These are phyloP conservation scores for Schizopygopsis malacanthus DNA, from an alignment of 2,797 vertebrate genomes.

Conservation along the genomic window DNA sequence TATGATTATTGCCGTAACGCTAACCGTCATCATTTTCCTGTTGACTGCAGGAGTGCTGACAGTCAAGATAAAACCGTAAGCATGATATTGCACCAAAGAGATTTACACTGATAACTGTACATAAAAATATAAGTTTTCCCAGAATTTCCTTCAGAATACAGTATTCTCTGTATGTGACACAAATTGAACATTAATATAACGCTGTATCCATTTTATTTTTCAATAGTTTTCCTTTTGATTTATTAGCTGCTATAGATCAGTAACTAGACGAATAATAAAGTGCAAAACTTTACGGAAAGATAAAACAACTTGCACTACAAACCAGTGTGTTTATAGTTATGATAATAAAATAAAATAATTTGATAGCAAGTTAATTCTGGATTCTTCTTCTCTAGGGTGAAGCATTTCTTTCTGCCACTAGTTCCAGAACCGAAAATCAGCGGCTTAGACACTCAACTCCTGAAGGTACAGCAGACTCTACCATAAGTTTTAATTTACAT, in stretches of 20 bases:
- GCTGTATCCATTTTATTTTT: background rate
- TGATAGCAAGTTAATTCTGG: background rate
- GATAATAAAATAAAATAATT: background rate
- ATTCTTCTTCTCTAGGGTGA: slow-evolving; percentile 17
- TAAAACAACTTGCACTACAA: background rate
- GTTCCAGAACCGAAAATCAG: slow-evolving; percentile 93
- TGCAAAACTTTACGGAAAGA: background rate
- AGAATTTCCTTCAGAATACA: background rate
- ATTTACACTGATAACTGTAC: background rate
- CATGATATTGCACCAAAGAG: slow-evolving; percentile 15
- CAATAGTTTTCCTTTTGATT: background rate
- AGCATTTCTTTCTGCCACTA: slow-evolving; percentile 81
- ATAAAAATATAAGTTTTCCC: background rate
- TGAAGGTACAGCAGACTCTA: slow-evolving; percentile 78
- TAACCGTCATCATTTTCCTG: slow-evolving; percentile 77
- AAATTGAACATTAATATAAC: background rate
- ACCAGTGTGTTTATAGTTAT: background rate
- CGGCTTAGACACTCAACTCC: slow-evolving; percentile 85
- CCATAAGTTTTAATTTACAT: background rate
- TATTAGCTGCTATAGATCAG: background rate
- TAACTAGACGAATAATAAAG: background rate
- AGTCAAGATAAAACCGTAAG: slow-evolving; percentile 81
- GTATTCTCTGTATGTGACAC: background rate
- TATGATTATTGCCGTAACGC: slow-evolving; percentile 78
- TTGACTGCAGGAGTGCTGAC: slow-evolving; percentile 76